Conservation (phyloP, 2,888 invertebrate species). For the Tridacna crocea region DNA sequence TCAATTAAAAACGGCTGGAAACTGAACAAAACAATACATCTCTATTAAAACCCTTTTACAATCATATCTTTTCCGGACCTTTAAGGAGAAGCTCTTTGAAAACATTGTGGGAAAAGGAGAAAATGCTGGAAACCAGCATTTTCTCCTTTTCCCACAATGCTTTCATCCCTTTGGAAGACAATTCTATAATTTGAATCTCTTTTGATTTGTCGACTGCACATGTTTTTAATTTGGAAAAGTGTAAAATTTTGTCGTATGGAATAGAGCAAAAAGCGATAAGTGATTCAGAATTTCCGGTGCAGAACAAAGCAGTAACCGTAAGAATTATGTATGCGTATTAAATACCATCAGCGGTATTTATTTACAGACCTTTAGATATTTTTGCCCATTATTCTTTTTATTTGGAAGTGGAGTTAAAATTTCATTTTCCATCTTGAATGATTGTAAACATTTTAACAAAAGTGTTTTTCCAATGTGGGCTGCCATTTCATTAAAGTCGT, state of each 20-base stretch:
- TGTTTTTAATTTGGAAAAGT: no score
- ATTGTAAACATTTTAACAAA: slow-evolving; percentile 1
- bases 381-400: background rate
- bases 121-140: no score
- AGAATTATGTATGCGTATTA: background rate
- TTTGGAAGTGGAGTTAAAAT: background rate
- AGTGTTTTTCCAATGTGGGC: background rate
- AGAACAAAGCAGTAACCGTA: background rate
- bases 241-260: no score
- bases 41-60: no score
- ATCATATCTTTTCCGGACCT: no score
- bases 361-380: background rate
- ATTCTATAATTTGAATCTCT: no score
- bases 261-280: background rate
- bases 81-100: no score
- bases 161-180: no score
- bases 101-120: no score
- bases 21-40: background rate
- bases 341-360: background rate
- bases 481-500: slow-evolving; percentile 8
- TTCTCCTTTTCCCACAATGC: no score
- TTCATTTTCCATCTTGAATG: background rate
- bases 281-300: background rate
- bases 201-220: no score
- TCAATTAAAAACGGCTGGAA: slow-evolving; percentile 1